Evolutionary conservation across 2,797 vertebrate species (phyloP).

Genomic region (Prunella strophiata): DNA sequence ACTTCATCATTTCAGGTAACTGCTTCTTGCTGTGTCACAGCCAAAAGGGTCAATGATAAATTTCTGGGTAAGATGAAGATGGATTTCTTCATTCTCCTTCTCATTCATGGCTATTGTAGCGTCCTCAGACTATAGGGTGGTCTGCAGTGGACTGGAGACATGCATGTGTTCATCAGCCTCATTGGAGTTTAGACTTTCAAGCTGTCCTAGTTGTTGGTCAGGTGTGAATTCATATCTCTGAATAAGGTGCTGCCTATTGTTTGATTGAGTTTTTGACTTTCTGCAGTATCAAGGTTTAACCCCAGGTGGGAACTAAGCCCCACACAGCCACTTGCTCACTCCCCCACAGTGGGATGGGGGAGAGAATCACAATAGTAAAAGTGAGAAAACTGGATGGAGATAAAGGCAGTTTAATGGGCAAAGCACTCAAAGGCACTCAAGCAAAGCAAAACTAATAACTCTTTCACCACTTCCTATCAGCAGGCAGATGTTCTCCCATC

Average conservation of each 20-base stretch:
- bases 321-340: accelerated
- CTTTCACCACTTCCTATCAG: not conserved
- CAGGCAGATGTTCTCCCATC: not conserved
- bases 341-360: accelerated
- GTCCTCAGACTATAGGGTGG: not conserved
- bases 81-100: not conserved
- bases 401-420: not conserved
- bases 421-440: not conserved
- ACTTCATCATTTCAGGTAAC: not conserved
- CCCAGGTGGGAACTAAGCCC: not conserved
- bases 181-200: not conserved
- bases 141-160: not conserved
- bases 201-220: not conserved
- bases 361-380: not conserved
- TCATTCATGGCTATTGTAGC: not conserved
- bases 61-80: not conserved
- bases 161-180: not conserved
- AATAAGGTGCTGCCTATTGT: not conserved
- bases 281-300: not conserved
- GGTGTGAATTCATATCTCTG: not conserved
- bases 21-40: not conserved
- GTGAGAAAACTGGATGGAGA: not conserved
- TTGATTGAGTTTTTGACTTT: not conserved
- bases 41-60: not conserved
- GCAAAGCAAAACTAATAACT: not conserved